phyloP scores from a whole-genome alignment of 2,113 vertebrate species.

The Apistogramma diplotaenia region DNA sequence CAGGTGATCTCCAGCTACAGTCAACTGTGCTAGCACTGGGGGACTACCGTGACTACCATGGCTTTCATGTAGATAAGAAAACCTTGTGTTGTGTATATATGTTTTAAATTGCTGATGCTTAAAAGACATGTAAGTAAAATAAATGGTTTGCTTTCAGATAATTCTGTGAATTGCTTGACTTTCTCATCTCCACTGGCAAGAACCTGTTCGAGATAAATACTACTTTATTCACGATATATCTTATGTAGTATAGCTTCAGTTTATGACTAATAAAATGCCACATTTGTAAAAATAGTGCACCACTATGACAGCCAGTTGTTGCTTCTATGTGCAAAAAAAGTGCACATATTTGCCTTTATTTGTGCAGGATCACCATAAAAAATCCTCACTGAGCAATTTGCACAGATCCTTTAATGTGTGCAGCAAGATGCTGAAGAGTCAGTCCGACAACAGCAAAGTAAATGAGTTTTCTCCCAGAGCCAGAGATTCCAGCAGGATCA shows the following conservation, averaged over 20 bases:
- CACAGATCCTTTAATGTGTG: neutral
- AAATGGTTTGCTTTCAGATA: neutral
- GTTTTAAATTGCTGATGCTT: neutral
- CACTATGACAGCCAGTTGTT: neutral
- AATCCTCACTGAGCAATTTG: neutral
- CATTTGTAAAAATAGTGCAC: neutral
- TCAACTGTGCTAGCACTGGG: constrained; percentile 66
- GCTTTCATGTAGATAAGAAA: neutral
- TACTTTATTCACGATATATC: neutral
- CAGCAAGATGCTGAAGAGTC: neutral
- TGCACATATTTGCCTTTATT: too few relatives aligned
- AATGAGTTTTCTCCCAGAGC: neutral
- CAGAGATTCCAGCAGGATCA: too few relatives aligned
- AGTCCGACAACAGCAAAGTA: neutral
- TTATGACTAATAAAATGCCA: neutral
- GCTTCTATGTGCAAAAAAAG: neutral
- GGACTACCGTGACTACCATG: neutral
- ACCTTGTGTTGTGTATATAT: neutral
- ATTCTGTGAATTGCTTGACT: neutral
- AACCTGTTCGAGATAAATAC: neutral
- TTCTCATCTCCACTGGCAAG: neutral
- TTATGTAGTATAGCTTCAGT: neutral
- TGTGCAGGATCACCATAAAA: neutral
- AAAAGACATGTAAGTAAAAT: constrained; percentile 7
- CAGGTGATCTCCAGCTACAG: constrained; percentile 93